Base-by-base conservation (phyloP, 2,797 vertebrate genomes). In the Hippocampus kuda region DNA sequence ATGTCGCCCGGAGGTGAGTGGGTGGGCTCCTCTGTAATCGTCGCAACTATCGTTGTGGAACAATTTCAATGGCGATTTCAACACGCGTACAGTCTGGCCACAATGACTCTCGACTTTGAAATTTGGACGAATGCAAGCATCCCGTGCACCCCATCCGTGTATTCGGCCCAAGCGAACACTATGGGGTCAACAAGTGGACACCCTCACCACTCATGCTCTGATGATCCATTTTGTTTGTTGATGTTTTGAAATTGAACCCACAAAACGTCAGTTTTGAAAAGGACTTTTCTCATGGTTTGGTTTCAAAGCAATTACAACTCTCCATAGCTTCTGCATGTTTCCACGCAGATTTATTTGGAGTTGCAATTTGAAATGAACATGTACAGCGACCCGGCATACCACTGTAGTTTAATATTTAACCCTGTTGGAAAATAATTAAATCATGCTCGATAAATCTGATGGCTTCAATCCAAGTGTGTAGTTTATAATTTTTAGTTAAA, bases 1-100 rank as follows among this genome's bases (percentile, higher is more conserved):
- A 73, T 96, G 95, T 83, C 78, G 83, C 42, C 86, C 92, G 89
- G 70, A 65, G 68, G 57, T 68, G 27, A 68, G 68, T 27, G 5
- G 18, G 12, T 56, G 53, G 20, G 49, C 51, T 54, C n/a, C 1
- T 56, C n/a, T 56, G 53, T 24, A 12, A 24, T 56, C n/a, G 24
- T 24, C 3, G 22, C 22, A 22, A 6, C 13, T 20, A 22, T 22
- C 2, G 51, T 53, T 53, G 20, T 8, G 51, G 7, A 53, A 10
- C 9, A n/a, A 2, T 26, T 24, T 56, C n/a, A 56, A 24, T 56
- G 53, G 53, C 13, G 24, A 56, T 20, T 13, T 46, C 44, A 4
- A 46, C 15, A 51, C 11, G 1, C 24, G 53, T 4, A 5, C 27
- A 7, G 38, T 11, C 7, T 38, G 20, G 61, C 3, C 8, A 13